A percentile compares a stretch with the other conserved stretches of the same genome.
These are phyloP conservation scores for Rhea pennata DNA, from an alignment of 2,113 vertebrate species.

Conservation along the genomic window DNA sequence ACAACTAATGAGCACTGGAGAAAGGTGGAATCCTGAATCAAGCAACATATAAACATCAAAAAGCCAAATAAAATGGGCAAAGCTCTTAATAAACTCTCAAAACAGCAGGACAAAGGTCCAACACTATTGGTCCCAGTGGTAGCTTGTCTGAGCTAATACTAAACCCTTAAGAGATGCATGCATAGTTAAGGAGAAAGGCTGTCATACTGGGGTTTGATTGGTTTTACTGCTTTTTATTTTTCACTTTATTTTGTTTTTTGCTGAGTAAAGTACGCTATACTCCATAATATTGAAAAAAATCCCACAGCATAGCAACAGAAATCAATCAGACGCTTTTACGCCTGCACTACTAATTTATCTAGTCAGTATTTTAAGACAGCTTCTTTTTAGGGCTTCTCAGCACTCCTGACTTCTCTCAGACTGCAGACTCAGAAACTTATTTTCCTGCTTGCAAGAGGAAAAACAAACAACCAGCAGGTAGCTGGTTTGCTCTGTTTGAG, in stretches of 20 bases:
- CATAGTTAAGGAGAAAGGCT: not conserved
- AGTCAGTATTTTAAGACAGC: not conserved
- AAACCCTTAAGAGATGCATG: conserved; percentile 34
- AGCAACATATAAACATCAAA: conserved; percentile 70
- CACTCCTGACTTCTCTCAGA: not conserved
- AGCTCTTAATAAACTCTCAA: conserved; percentile 63
- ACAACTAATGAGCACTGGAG: conserved; percentile 69
- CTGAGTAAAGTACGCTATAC: not conserved
- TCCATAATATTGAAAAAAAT: not conserved
- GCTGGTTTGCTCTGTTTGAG: not conserved
- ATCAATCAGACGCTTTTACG: not conserved
- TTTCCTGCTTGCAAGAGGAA: not conserved
- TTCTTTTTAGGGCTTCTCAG: not conserved
- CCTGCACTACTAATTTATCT: not conserved
- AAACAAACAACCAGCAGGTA: not conserved
- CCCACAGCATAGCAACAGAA: not conserved
- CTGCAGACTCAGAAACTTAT: fast-evolving
- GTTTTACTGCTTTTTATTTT: not conserved
- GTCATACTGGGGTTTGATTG: not conserved
- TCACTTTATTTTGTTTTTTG: not conserved
- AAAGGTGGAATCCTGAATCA: conserved; percentile 70
- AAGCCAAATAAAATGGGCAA: conserved; percentile 50
- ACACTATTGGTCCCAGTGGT: conserved; percentile 51
- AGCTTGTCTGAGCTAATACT: conserved; percentile 4
- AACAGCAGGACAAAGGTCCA: conserved; percentile 55